Evolutionary conservation across 2,113 vertebrate genomes (phyloP).

Genomic region (Caranx ignobilis): DNA sequence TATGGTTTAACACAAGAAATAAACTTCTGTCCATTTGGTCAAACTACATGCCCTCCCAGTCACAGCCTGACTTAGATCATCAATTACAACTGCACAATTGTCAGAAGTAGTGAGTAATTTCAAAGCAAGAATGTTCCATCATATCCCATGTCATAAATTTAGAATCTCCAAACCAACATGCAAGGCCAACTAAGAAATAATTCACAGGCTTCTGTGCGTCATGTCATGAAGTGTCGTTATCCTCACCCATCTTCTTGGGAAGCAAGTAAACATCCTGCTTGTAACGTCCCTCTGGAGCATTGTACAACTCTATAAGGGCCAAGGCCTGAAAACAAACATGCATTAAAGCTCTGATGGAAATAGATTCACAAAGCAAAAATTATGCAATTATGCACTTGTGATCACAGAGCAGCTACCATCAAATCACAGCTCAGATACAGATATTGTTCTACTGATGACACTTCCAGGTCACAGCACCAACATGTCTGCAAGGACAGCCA

Average conservation of each 20-base stretch:
- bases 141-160: not conserved
- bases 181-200: not conserved
- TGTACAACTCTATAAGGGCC: constrained; percentile 96
- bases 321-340: constrained; percentile 86
- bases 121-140: not conserved
- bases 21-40: not conserved
- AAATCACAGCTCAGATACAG: not conserved
- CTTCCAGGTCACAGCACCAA: constrained; percentile 19
- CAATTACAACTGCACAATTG: not conserved
- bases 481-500: constrained; percentile 1
- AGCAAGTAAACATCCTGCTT: constrained; percentile 99
- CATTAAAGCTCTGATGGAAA: constrained; percentile 3
- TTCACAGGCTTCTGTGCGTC: not conserved
- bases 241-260: constrained; percentile 98
- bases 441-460: constrained; percentile 7
- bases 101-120: not conserved
- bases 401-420: not conserved
- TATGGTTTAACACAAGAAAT: not conserved
- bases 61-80: not conserved
- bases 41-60: not conserved
- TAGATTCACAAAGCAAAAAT: not conserved
- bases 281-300: constrained; percentile 96
- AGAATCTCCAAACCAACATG: constrained; percentile 1
- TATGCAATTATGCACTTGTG: constrained; percentile 1
- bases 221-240: constrained; percentile 14